These are phyloP conservation scores for Micromys minutus DNA, from an alignment of 2,113 vertebrate genomes.

Conservation along the genomic window DNA sequence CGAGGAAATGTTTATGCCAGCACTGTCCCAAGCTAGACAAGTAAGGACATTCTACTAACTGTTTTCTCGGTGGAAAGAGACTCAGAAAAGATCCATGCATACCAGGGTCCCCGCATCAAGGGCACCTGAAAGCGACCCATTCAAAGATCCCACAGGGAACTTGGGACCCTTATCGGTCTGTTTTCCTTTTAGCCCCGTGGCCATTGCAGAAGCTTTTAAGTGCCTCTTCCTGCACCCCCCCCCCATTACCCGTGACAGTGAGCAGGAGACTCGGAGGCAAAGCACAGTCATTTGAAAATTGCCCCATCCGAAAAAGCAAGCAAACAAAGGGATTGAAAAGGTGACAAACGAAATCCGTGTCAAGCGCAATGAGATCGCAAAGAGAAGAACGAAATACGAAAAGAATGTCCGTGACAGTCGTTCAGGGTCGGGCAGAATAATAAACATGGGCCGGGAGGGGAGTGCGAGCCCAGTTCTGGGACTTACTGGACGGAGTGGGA, in stretches of 20 bases:
- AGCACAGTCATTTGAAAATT: neutral
- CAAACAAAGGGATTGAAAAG: neutral
- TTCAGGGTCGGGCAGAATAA: neutral
- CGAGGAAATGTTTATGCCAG: conserved; percentile 82
- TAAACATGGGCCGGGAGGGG: neutral
- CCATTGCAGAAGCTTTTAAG: neutral
- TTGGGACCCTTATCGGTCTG: neutral
- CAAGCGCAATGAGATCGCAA: conserved; percentile 12
- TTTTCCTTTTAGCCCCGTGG: neutral
- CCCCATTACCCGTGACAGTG: neutral
- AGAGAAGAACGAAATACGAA: neutral
- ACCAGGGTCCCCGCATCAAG: neutral
- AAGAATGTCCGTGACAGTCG: neutral
- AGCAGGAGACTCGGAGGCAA: neutral
- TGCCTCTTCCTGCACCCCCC: neutral
- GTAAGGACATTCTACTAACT: conserved; percentile 76
- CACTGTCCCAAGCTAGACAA: conserved; percentile 70
- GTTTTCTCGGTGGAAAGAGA: conserved; percentile 21
- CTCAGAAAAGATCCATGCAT: neutral
- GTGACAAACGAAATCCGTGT: neutral
- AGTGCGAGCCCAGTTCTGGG: neutral
- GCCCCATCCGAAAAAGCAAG: neutral
- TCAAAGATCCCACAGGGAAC: neutral
- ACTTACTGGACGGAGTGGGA: neutral
- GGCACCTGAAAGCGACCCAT: neutral